Base-by-base conservation (phyloP, 53 echinoderm and acorn worm genomes). In the Mesocentrotus franciscanus region DNA sequence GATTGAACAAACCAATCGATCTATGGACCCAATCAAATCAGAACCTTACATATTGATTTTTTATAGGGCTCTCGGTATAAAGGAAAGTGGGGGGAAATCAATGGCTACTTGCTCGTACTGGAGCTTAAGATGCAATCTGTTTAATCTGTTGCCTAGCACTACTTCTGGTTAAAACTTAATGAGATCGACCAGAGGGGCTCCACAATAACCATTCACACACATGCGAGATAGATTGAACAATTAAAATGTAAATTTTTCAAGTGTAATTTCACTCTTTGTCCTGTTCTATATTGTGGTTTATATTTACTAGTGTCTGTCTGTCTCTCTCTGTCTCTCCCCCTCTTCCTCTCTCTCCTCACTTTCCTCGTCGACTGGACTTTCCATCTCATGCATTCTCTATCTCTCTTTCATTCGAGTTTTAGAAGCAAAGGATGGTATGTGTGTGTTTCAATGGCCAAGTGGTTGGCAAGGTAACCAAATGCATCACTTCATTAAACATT, bases 401-500 rank as follows among this genome's bases (percentile, higher is more conserved):
- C 16, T 81, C 87, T 58, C 26, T 87, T n/a, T 57, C 87, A 57
- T 29, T 87, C 8, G n/a, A 34, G 26, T n/a, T 87, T 11, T 62
- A 30, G 39, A 16, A 29, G 72, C 36, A 55, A 27, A 12, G 89
- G 27, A 84, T 89, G 49, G 70, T 49, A 92, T 92, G n/a, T 59
- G 59, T 27, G 58, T 87, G 57, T 87, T 56, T 7, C 15, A 56
- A 13, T 13, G 58, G 58, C 58, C 14, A n/a, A 68, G 61, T 22
- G n/a, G 92, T 68, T 68, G 70, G 24, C 68, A 72, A 32, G 72
- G 72, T 42, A 66, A 68, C 72, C 56, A 59, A 92, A 49, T 61
- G 66, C 72, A 72, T 92, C 72, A 71, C 68, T 92, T 71, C 32
- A 92, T 92, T 8, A 68, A 72, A 68, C 39, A 68, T 71, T 92